Percentiles rank a stretch among this genome's conserved stretches.
Conservation (phyloP, 2,888 invertebrate species). For the Meiosimyza decipiens region DNA sequence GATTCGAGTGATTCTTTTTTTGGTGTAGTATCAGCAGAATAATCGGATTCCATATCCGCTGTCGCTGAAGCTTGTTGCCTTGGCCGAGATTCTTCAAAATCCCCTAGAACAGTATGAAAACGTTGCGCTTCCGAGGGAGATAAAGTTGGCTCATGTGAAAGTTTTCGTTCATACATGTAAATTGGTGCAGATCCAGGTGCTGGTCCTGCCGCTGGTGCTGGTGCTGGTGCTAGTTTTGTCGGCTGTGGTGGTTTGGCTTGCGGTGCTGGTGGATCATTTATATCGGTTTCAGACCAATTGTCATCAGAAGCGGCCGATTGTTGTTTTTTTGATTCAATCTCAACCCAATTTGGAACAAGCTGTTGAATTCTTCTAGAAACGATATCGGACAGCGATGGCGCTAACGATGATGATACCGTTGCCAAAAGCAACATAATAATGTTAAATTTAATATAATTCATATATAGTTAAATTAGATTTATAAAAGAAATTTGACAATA, state of each 20-base stretch:
- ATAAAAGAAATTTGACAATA: not conserved
- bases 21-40: no score
- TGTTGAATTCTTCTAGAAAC: no score
- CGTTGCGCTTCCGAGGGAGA: not conserved
- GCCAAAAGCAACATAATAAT: slow-evolving; percentile 9
- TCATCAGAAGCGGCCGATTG: not conserved
- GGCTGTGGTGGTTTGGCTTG: not conserved
- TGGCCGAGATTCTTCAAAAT: no score
- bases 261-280: not conserved
- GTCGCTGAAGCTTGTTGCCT: no score
- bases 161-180: no score
- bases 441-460: not conserved
- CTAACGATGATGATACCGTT: no score
- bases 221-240: slow-evolving; percentile 35
- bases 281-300: not conserved
- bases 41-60: no score
- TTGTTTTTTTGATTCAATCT: not conserved
- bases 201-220: not conserved
- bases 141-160: not conserved
- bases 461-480: not conserved
- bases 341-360: no score
- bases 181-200: not conserved
- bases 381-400: no score
- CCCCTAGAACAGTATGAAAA: no score
- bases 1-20: no score